Evolutionary conservation across 2,113 vertebrate species (phyloP), one percentile per base, ranked within the genome.

Genomic region (Microcebus ravelobensis): DNA sequence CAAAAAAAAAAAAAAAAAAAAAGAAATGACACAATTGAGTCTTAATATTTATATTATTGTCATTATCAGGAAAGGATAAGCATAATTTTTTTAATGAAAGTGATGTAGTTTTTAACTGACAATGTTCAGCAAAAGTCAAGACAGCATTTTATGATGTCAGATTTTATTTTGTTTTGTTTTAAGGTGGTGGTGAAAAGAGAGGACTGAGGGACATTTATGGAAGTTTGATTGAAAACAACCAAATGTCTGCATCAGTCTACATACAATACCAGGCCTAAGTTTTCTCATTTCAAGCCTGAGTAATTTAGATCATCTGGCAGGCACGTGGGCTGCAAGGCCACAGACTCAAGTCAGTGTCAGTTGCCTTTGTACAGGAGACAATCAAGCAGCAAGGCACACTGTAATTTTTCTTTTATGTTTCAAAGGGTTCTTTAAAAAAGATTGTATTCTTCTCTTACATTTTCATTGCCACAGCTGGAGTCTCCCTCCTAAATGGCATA

Each of bases 341-440:
- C 93, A 27, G 93, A 96, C 86, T 94, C 91, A 48, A 95, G 96
- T 87, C 82, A 5, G 93, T 97, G 95, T 96, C 96, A 96, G 82
- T 84, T 93, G 91, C 91, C 91, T 97, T 96, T 97, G 86, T 90
- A 83, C 45, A 68, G 89, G 89, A 96, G 77, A 97, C 89, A 96
- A 96, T 96, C 91, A 96, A 93, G 91, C 87, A 92, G 80, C 84
- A 79, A 91, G 83, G 91, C 91, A 96, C 88, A 96, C 94, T 97
- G 90, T 97, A 95, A 97, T 98, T 97, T 98, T 98, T 97, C 96
- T 97, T 96, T 96, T 97, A 96, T 97, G 96, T 97, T 97, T 93
- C 81, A 79, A 91, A 96, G 96, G 45, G 27, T 92, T 96, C 87
- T 86, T 92, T 92, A 39, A 52, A 95, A 74, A 95, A 91, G 85